phyloP scores from a whole-genome alignment of 2,113 vertebrate species.

The Oryzias javanicus region DNA sequence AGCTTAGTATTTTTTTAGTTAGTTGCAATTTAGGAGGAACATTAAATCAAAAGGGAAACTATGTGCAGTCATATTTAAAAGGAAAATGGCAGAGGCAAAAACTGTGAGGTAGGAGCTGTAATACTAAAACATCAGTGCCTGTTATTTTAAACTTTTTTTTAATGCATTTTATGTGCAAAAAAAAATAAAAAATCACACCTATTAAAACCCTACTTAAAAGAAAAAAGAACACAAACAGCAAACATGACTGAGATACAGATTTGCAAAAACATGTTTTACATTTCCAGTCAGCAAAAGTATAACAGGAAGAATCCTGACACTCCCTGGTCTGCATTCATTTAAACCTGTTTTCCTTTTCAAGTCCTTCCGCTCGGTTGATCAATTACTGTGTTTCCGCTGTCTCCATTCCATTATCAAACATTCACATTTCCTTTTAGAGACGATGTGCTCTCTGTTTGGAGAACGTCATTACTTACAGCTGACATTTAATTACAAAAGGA shows the following conservation, averaged over 20 bases:
- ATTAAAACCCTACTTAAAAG: too few relatives aligned
- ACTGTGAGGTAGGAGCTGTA: too few relatives aligned
- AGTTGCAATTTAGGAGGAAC: too few relatives aligned
- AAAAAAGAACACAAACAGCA: too few relatives aligned
- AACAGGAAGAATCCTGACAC: background rate
- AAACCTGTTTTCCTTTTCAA: background rate
- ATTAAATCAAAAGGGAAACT: too few relatives aligned
- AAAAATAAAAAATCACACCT: too few relatives aligned
- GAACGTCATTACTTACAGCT: conserved; percentile 34
- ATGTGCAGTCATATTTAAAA: too few relatives aligned
- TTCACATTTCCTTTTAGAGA: conserved; percentile 14
- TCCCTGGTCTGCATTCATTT: background rate
- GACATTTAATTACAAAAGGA: conserved; percentile 35
- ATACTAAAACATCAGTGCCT: too few relatives aligned
- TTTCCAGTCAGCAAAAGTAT: background rate
- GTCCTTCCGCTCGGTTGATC: conserved; percentile 11
- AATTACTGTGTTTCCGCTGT: conserved; percentile 12
- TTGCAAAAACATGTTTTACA: background rate
- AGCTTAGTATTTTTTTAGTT: too few relatives aligned
- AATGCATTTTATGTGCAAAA: too few relatives aligned
- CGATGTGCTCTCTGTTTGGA: conserved; percentile 12
- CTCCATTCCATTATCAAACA: conserved; percentile 18
- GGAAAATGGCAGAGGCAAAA: too few relatives aligned
- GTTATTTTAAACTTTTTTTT: too few relatives aligned
- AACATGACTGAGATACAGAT: background rate